Conservation (phyloP, 2,113 vertebrate genomes). For the Catharus minimus region DNA sequence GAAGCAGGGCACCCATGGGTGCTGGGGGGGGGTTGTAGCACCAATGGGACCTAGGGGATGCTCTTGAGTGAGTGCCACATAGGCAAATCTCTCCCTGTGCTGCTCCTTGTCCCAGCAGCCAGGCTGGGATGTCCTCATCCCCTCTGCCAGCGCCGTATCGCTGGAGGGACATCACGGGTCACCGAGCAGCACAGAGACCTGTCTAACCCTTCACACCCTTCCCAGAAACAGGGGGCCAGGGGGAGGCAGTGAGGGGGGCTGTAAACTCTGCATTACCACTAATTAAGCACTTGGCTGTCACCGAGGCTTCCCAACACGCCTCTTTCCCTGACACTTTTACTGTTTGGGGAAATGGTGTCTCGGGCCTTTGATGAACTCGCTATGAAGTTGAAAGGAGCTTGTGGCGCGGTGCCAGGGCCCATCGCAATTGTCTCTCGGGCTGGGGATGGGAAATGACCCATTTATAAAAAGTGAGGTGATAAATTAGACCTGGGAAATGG, state of each 20-base stretch:
- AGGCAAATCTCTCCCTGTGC: neutral
- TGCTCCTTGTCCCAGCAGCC: neutral
- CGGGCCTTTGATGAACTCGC: constrained; percentile 55
- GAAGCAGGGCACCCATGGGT: neutral
- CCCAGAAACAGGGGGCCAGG: neutral
- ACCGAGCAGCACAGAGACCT: constrained; percentile 34
- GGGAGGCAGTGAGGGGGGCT: neutral
- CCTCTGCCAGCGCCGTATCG: fast-evolving
- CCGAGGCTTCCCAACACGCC: constrained; percentile 45
- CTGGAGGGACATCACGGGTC: constrained; percentile 5
- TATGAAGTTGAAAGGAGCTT: constrained; percentile 45
- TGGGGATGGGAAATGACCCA: constrained; percentile 55
- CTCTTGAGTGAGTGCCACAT: neutral
- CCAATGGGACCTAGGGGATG: neutral
- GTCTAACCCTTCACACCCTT: constrained; percentile 33
- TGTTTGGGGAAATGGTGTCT: constrained; percentile 65
- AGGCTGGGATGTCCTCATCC: neutral
- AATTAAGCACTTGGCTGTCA: constrained; percentile 66
- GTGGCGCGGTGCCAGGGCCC: neutral
- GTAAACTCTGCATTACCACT: constrained; percentile 60
- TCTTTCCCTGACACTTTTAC: constrained; percentile 68
- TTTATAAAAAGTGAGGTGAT: constrained; percentile 39
- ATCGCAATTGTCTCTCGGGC: constrained; percentile 2
- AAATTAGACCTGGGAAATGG: constrained; percentile 43
- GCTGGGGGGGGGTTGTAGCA: neutral